Conservation (phyloP, 2,888 invertebrate genomes). For the Pyrgus malvae region DNA sequence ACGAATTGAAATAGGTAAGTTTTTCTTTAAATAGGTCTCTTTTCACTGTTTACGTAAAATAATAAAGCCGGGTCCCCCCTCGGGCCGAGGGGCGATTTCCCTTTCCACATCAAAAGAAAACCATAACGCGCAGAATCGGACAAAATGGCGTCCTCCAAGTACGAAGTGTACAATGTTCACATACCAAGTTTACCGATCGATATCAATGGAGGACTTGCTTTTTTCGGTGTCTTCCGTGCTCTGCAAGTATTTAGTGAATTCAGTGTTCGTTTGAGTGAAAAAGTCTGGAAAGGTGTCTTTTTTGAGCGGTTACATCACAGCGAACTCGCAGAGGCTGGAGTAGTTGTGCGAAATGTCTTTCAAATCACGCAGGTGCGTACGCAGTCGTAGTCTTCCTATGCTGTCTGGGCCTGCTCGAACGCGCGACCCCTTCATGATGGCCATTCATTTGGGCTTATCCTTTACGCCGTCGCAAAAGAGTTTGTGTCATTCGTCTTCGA, state of each 20-base stretch:
- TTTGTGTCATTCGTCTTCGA: slow-evolving; percentile 75
- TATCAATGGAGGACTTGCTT: slow-evolving; percentile 81
- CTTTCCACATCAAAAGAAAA: slow-evolving; percentile 72
- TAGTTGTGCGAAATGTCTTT: slow-evolving; percentile 75
- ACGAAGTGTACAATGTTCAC: slow-evolving; percentile 73
- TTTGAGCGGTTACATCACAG: slow-evolving; percentile 78
- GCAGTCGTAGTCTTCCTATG: slow-evolving; percentile 94
- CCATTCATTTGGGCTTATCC: slow-evolving; percentile 80
- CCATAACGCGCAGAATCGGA: slow-evolving; percentile 85
- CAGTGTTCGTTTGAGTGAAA: slow-evolving; percentile 66
- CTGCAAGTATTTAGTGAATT: slow-evolving; percentile 65
- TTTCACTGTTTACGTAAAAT: slow-evolving; percentile 44
- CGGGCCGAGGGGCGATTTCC: slow-evolving; percentile 75
- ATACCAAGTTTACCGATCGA: slow-evolving; percentile 84
- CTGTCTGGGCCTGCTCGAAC: slow-evolving; percentile 95
- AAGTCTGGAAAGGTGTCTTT: slow-evolving; percentile 74
- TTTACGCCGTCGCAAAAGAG: slow-evolving; percentile 81
- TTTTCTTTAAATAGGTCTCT: slow-evolving; percentile 39
- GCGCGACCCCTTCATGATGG: slow-evolving; percentile 81
- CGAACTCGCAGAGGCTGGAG: slow-evolving; percentile 65
- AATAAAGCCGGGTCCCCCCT: slow-evolving; percentile 65
- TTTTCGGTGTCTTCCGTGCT: slow-evolving; percentile 74
- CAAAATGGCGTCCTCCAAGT: slow-evolving; percentile 85
- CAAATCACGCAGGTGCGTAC: slow-evolving; percentile 96
- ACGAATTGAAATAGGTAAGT: slow-evolving; percentile 57